phyloP scores from a whole-genome alignment of 2,797 vertebrate genomes.

The Pangasius djambal region DNA sequence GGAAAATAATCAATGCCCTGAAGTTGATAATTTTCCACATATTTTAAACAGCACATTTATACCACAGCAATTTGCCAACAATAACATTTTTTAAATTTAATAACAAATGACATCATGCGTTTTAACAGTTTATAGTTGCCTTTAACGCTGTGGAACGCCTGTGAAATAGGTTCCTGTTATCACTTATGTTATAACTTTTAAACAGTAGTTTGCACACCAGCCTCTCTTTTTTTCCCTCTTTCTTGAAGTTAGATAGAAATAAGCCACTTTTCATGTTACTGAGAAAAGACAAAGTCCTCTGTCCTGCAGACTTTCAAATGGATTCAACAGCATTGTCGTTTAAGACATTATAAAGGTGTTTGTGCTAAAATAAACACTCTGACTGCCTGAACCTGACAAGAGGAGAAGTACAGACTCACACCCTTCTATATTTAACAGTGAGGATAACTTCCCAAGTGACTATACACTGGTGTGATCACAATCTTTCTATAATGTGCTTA shows the following conservation, averaged over 20 bases:
- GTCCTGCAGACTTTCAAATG: background rate
- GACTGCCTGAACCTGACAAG: constrained; percentile 14
- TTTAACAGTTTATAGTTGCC: background rate
- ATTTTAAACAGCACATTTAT: background rate
- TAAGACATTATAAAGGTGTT: background rate
- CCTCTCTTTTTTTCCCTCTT: background rate
- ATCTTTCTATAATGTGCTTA: constrained; percentile 36
- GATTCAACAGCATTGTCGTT: background rate
- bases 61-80: no score
- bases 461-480: constrained; percentile 45
- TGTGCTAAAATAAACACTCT: constrained; percentile 12
- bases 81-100: background rate
- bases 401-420: constrained; percentile 29
- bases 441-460: constrained; percentile 38
- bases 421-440: constrained; percentile 42
- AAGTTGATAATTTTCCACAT: background rate
- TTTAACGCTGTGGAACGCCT: background rate
- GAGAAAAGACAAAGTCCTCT: background rate
- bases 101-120: background rate
- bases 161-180: background rate
- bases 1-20: background rate
- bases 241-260: background rate
- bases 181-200: background rate
- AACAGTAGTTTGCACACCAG: background rate
- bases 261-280: background rate